Evolutionary conservation across 2,797 vertebrate genomes (phyloP).

Genomic region (Gallinago nigripennis): DNA sequence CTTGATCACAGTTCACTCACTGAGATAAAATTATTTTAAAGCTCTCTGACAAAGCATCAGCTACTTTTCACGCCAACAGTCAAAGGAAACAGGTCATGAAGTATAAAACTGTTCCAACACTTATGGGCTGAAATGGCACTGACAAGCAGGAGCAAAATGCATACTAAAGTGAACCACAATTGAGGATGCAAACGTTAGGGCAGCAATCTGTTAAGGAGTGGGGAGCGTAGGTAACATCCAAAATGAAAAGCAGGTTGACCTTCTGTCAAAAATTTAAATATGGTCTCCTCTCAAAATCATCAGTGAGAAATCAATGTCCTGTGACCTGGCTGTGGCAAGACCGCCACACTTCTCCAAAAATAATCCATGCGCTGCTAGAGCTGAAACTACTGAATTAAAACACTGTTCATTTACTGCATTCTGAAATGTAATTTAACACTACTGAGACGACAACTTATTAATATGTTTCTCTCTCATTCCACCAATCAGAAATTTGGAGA

Average conservation of each 20-base stretch:
- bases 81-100: neutral
- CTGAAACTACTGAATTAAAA: neutral
- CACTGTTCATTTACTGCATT: neutral
- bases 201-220: neutral
- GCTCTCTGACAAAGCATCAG: neutral
- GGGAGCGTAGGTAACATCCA: neutral
- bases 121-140: neutral
- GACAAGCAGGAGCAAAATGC: neutral
- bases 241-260: neutral
- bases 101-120: neutral
- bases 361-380: neutral
- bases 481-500: neutral
- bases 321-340: neutral
- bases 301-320: neutral
- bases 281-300: neutral
- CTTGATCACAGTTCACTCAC: neutral
- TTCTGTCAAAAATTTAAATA: neutral
- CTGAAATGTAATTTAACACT: neutral
- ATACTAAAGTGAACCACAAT: neutral
- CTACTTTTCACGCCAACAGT: neutral
- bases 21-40: neutral
- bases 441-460: neutral
- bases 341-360: neutral
- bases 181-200: neutral
- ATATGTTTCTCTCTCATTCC: neutral